phyloP scores from a whole-genome alignment of 2,113 vertebrate species.

The Syngnathus floridae region DNA sequence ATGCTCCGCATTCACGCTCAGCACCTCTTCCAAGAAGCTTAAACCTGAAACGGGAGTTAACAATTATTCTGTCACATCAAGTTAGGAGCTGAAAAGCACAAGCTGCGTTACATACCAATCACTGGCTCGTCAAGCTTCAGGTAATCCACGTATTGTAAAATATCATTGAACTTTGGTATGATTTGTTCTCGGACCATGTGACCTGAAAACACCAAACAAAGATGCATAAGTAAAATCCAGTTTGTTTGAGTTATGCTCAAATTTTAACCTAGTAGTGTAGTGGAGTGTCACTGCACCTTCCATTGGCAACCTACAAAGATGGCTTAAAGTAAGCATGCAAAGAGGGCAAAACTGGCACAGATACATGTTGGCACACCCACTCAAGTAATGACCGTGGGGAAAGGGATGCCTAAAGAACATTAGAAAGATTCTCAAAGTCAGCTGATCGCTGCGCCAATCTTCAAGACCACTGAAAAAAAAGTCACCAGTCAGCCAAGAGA shows the following conservation, averaged over 20 bases:
- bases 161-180: constrained; percentile 59
- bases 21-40: constrained; percentile 48
- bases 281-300: no score
- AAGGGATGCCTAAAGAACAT: background rate
- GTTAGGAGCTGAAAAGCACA: background rate
- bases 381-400: background rate
- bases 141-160: constrained; percentile 65
- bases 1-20: constrained; percentile 21
- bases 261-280: background rate
- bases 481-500: background rate
- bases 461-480: background rate
- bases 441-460: background rate
- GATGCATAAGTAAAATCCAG: background rate
- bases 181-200: constrained; percentile 13
- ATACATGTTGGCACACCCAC: background rate
- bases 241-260: background rate
- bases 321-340: background rate
- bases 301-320: no score
- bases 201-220: constrained; percentile 55
- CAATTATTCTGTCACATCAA: background rate
- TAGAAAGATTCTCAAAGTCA: background rate
- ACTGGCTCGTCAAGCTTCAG: constrained; percentile 71
- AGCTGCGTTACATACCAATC: constrained; percentile 56
- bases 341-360: background rate
- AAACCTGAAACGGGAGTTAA: constrained; percentile 53